phyloP scores from a whole-genome alignment of 2,888 invertebrate genomes.

The Hydraecia micacea region DNA sequence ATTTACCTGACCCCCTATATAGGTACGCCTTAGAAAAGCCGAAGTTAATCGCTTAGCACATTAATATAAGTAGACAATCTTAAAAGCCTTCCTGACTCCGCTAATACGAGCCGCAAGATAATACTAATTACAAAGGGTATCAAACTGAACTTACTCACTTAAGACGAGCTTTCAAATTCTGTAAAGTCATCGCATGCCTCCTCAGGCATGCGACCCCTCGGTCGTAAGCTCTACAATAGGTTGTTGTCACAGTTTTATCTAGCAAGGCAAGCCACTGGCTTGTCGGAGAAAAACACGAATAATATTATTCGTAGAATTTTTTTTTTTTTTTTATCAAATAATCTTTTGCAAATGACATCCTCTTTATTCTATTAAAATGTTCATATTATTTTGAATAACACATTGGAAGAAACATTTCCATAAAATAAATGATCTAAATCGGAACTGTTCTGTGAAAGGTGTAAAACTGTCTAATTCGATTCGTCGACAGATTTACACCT shows the following conservation, averaged over 20 bases:
- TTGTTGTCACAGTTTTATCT: conserved; percentile 12
- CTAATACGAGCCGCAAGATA: conserved; percentile 29
- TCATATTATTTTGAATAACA: neutral
- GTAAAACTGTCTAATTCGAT: neutral
- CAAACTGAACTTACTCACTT: conserved; percentile 12
- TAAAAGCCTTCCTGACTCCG: conserved; percentile 13
- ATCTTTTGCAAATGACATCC: neutral
- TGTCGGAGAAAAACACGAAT: neutral
- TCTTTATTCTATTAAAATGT: neutral
- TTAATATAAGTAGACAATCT: conserved; percentile 10
- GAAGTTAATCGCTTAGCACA: neutral
- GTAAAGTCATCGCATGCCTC: conserved; percentile 25
- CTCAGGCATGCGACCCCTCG: too few relatives aligned
- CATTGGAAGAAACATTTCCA: neutral
- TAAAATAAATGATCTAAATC: neutral
- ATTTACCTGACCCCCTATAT: neutral
- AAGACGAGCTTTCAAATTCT: conserved; percentile 15
- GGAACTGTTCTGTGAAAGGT: neutral
- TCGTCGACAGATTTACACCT: neutral
- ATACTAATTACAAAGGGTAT: conserved; percentile 29
- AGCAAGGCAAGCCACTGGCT: neutral
- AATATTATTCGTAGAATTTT: too few relatives aligned
- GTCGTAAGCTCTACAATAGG: conserved; percentile 1
- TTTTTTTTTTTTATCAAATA: too few relatives aligned
- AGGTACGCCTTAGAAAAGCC: too few relatives aligned